phyloP scores from a whole-genome alignment of 1,140 invertebrate species.

The Leptopilina boulardi region DNA sequence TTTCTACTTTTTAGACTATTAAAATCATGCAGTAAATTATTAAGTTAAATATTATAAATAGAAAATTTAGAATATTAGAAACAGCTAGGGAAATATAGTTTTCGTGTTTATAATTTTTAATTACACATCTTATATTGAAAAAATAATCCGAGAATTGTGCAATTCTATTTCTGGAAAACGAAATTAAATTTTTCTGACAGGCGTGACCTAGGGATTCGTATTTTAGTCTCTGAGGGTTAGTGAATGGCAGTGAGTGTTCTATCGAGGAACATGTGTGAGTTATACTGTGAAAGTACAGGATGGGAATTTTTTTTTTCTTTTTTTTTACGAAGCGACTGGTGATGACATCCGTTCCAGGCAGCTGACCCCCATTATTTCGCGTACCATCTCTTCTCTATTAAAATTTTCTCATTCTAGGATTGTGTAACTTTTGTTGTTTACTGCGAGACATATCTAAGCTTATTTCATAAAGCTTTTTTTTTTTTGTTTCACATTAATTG shows the following conservation, averaged over 20 bases:
- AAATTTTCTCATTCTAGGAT: slow-evolving; percentile 36
- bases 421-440: slow-evolving; percentile 2
- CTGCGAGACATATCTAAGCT: neutral
- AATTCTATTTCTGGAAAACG: neutral
- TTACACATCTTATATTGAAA: neutral
- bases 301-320: slow-evolving; percentile 52
- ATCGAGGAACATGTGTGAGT: slow-evolving; percentile 45
- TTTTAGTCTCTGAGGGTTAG: slow-evolving; percentile 25
- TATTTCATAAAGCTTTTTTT: neutral
- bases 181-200: slow-evolving; percentile 24
- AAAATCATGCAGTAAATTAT: too few species aligned
- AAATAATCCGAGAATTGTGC: neutral
- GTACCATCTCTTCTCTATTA: slow-evolving; percentile 57
- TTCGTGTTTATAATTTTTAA: neutral
- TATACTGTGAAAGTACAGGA: slow-evolving; percentile 43
- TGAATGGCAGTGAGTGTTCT: slow-evolving; percentile 39
- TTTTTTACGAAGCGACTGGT: slow-evolving; percentile 65
- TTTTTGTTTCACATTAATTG: neutral
- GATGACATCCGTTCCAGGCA: slow-evolving; percentile 64
- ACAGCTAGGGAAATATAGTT: too few species aligned
- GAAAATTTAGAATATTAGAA: too few species aligned
- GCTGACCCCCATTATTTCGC: slow-evolving; percentile 69
- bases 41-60: too few species aligned
- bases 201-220: slow-evolving; percentile 15
- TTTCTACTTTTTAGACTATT: too few species aligned